Evolutionary conservation across 1,140 invertebrate species (phyloP), one percentile per base, ranked within the genome.

Genomic region (Lepidurus arcticus): DNA sequence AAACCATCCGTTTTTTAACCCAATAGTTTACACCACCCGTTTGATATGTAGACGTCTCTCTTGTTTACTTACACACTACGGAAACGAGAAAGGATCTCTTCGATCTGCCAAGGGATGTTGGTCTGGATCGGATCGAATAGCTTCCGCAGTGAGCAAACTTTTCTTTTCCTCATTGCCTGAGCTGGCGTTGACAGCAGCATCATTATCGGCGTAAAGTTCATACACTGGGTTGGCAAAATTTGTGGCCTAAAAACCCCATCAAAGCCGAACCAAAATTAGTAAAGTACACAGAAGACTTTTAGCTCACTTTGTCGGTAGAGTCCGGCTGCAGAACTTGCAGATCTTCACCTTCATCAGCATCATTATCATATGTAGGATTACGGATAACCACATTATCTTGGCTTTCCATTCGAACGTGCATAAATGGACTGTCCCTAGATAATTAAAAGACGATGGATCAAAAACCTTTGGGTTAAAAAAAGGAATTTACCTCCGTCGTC

Each of bases 221-320:
- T 94, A 95, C 42, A 94, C 91, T 6, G 93, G 93, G 86, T 94
- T 94, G 42, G 90, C 91, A 86, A 94, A 94, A 85, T 93, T 93
- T 47, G 87, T 88, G 77, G 85, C 85, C 88, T 87, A 85, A 81
- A 85, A 85, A 81, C 82, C 83, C 82, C 83, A 78, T 80, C 42
- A 74, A 24, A 53, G 76, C 76, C 44, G 21, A 73, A 80, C 9
- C 53, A 73, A 7, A 7, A 13, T 76, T 13, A 76, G 26, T 76
- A 73, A 34, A 76, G 16, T 16, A 74, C n/a, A 16, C 13, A 73
- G 7, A 44, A 74, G 10, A 53, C 7, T 16, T 16, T 13, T n/a
- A 21, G 24, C 73, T 65, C 73, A 42, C 73, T 80, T 26, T 80
- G 42, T 34, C 73, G 45, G 26, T 26, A 8, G 11, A 80, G 11